These are phyloP conservation scores for Enteromius afrohamiltoni DNA, from an alignment of 2,797 vertebrate genomes.

Conservation along the genomic window DNA sequence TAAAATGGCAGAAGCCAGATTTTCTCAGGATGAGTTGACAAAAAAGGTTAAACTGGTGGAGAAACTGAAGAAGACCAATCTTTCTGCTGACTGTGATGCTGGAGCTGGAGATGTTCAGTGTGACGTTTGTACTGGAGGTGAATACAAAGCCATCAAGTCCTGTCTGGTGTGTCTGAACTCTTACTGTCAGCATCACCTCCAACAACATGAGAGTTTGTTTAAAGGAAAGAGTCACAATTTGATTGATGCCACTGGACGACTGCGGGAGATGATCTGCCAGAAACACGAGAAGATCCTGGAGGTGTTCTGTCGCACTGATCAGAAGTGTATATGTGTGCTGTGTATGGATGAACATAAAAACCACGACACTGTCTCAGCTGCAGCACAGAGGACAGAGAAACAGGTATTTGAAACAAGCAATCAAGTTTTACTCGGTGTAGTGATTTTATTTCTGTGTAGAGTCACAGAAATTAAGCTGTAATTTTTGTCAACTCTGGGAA, in stretches of 20 bases:
- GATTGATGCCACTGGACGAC: background rate
- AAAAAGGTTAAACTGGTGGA: background rate
- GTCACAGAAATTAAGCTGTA: no score
- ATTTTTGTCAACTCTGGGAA: no score
- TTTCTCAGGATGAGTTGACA: background rate
- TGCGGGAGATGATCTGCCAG: background rate
- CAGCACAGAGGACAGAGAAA: no score
- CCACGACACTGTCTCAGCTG: background rate
- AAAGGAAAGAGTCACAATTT: background rate
- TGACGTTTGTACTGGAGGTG: background rate
- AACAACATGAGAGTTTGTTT: background rate
- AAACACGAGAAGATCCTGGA: constrained; percentile 14
- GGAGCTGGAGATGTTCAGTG: background rate
- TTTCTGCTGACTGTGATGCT: background rate
- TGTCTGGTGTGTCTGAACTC: background rate
- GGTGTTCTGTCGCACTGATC: background rate
- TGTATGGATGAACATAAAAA: constrained; percentile 28
- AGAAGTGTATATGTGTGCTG: background rate
- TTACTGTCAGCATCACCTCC: constrained; percentile 11
- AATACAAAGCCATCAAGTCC: background rate
- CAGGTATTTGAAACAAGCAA: no score
- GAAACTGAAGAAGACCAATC: background rate
- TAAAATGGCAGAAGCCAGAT: background rate
- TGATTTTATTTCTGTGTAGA: no score
- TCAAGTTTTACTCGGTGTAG: no score